These are phyloP conservation scores for Prolemur simus DNA, from an alignment of 2,113 vertebrate species.

Conservation along the genomic window DNA sequence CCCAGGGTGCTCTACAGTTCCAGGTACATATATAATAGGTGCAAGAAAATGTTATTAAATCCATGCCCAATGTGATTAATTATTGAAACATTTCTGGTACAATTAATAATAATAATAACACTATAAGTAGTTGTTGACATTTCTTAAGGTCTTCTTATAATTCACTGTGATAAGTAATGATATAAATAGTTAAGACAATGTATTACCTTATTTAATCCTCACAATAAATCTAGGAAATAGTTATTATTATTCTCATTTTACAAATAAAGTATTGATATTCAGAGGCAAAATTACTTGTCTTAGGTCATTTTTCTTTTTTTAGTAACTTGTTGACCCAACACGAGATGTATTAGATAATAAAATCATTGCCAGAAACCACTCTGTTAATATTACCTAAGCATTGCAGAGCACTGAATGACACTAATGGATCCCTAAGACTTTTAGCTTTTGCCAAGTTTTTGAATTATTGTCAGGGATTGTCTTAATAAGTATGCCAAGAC, in stretches of 20 bases:
- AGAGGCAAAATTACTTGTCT: neutral
- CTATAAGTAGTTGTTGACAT: neutral
- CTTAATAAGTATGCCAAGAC: neutral
- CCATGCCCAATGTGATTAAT: neutral
- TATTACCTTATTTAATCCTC: neutral
- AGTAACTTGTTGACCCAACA: neutral
- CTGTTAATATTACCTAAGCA: neutral
- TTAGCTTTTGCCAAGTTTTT: neutral
- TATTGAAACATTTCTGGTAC: neutral
- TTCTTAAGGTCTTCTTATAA: neutral
- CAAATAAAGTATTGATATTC: neutral
- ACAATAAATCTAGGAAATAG: neutral
- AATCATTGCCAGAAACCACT: neutral
- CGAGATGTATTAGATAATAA: neutral
- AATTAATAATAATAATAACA: neutral
- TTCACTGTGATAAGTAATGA: neutral
- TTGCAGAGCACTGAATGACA: neutral
- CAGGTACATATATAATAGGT: neutral
- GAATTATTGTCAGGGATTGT: neutral
- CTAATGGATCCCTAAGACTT: neutral
- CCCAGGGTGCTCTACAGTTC: neutral
- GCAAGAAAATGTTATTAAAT: neutral
- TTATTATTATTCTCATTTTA: neutral
- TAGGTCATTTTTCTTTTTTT: neutral
- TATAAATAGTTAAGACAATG: neutral